Base-by-base conservation (phyloP, 1,140 invertebrate genomes). In the Globodera ellingtonae region DNA sequence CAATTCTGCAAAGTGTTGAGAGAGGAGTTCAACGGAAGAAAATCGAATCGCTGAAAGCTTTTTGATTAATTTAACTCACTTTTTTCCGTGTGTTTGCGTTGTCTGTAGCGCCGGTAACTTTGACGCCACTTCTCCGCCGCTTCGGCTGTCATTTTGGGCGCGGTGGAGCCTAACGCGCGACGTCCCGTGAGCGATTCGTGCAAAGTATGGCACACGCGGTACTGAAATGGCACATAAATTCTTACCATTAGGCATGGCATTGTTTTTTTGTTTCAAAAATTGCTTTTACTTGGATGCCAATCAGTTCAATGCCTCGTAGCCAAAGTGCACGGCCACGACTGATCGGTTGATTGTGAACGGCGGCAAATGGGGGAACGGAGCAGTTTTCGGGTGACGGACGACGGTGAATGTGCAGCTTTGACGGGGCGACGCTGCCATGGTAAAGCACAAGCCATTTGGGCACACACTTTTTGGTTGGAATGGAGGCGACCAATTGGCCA, bases 391-490 rank as follows among this genome's bases (percentile, higher is more conserved):
- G 46, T n/a, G 56, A 4, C 2, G 82, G 71, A 46, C 62, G 46
- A n/a, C 82, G 48, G 44, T 79, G 35, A 18, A 69, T 9, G 0
- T 70, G 24, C 21, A 85, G 24, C 8, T 65, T 44, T n/a, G 83
- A 72, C 21, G 85, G 81, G 9, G 13, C 9, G 50, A 81, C 50
- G 15, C 74, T 81, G n/a, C 86, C 86, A 48, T 83, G 74, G 46
- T 87, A 83, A 84, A 90, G 52, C 78, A 85, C 86, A 66, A 89
- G 78, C 18, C 85, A 85, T 91, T 96, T 97, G 87, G 96, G 96
- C 89, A 98, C 93, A 46, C 65, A 47, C 91, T 93, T 95, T 90
- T 94, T 92, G 69, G 95, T 97, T 89, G 97, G 97, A 90, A 99
- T 93, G 86, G 94, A 94, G 86, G 96, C 98, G 86, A 99, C 93